Evolutionary conservation across 2,113 vertebrate species (phyloP), one percentile per base, ranked within the genome.

Genomic region (Indicator indicator): DNA sequence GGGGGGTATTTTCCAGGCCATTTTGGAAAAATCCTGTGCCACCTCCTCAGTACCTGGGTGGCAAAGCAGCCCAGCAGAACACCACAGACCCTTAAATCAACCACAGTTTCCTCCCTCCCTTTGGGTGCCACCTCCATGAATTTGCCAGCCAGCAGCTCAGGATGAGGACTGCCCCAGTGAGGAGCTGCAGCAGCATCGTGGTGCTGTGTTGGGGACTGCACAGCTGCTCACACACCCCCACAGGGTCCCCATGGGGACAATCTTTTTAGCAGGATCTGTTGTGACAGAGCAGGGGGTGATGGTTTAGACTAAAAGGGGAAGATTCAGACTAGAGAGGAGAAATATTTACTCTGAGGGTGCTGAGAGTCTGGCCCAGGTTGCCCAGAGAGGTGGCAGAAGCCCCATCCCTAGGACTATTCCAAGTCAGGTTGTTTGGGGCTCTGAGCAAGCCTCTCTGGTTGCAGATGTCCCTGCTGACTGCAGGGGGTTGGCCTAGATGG

Each of bases 121-220:
- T 27, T 32, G 0, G 0, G 50, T 40, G 46, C 83, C 60, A 52
- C 36, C 17, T 17, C 16, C 21, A 6, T 2, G 15, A 40, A 68
- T 65, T 76, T 32, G 50, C 16, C 33, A 42, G 38, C 91, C 86
- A 73, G 2, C 16, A 58, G 9, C 11, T 48, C 1, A 1, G 38
- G 6, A 4, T 3, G 46, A 13, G 30, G 4, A 27, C 6, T 1
- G 1, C 23, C 30, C 40, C 1, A 0, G 4, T 1, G 0, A 36
- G 42, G 46, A 58, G 72, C 52, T 9, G 52, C 78, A 27, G 28
- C 62, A 78, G 55, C 79, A 36, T 1, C 16, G 30, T 1, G 16
- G 33, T 20, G 75, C 52, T 24, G 59, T 6, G n/a, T 9, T 2
- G 2, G 33, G 58, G 46, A 62, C 27, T 17, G 16, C 55, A 8